A percentile compares a stretch with the other conserved stretches of the same genome.
These are phyloP conservation scores for Alectura lathami DNA, from an alignment of 2,113 vertebrate genomes.

Conservation along the genomic window DNA sequence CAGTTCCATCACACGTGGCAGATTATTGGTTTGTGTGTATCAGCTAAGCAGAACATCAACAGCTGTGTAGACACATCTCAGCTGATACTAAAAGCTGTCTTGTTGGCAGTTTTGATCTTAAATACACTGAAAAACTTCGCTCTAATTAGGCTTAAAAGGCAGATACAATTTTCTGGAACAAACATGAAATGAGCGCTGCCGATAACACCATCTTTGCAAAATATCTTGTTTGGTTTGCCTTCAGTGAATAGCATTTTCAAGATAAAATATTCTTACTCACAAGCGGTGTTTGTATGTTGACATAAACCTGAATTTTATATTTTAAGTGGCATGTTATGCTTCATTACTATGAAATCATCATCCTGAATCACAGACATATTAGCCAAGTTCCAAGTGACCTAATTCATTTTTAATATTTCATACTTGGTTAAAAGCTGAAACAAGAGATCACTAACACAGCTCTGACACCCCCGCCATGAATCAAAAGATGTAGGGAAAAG, in stretches of 20 bases:
- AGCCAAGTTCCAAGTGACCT: slow-evolving; percentile 17
- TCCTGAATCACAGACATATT: slow-evolving; percentile 18
- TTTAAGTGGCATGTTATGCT: slow-evolving; percentile 16
- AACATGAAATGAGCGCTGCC: neutral
- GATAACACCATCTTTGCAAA: neutral
- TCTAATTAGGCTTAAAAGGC: slow-evolving; percentile 33
- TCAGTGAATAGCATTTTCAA: neutral
- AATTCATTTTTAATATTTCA: slow-evolving; percentile 67
- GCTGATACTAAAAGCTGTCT: neutral
- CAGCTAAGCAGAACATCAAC: slow-evolving; percentile 13
- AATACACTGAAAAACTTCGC: slow-evolving; percentile 29
- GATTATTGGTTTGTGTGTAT: neutral
- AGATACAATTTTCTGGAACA: neutral
- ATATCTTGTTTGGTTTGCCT: neutral
- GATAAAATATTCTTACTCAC: neutral
- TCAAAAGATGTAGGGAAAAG: slow-evolving; percentile 57
- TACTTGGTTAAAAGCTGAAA: slow-evolving; percentile 62
- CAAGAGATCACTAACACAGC: slow-evolving; percentile 18
- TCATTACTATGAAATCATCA: slow-evolving; percentile 40
- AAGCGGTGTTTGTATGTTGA: neutral
- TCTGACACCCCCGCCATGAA: slow-evolving; percentile 34
- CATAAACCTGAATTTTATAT: neutral
- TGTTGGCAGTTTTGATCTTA: slow-evolving; percentile 14
- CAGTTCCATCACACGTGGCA: neutral
- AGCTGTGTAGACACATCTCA: slow-evolving; percentile 30